Evolutionary conservation across 92 coral and sea anemone genomes (phyloP), one percentile per base, ranked within the genome.

Genomic region (Porites evermanni): DNA sequence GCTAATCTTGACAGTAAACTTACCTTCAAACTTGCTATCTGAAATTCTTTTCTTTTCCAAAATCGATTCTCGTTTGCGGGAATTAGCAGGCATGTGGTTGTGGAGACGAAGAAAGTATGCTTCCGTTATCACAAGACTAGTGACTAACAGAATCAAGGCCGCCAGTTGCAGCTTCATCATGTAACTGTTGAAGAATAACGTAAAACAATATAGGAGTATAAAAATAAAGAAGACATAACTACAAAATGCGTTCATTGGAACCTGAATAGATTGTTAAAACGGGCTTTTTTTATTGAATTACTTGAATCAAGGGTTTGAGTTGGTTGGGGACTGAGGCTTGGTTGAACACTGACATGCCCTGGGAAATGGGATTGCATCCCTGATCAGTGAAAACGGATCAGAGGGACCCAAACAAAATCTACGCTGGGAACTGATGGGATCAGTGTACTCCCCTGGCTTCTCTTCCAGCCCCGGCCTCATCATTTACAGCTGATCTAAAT

Each of bases 91-190:
- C 70, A n/a, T 8, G 8, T 29, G 32, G 32, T 50, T 56, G 12
- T 11, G 6, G 0, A 12, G 18, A 44, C 82, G 82, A 64, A 79
- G 59, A 3, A 19, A 65, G 51, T 64, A 64, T 14, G 82, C 72
- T 0, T 26, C 56, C n/a, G 72, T 50, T 8, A 60, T 64, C 20
- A 79, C 47, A 2, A 64, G 12, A 64, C 19, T 64, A n/a, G 72
- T 38, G 60, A n/a, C 82, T 61, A 79, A 60, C 50, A 79, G 20
- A 20, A 64, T 47, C 19, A 79, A 6, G 19, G 72, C 72, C 47
- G 65, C 21, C 1, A 79, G 4, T 29, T 51, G 72, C 4, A 38
- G 82, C 70, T 79, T 79, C 82, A 65, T 79, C 6, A 11, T 64
- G 4, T 0, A 50, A 16, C 72, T 67, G 72, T 67, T 11, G 20